A percentile compares a stretch with the other conserved stretches of the same genome.
phyloP scores from a whole-genome alignment of 1,140 invertebrate genomes.

The Zophobas morio region DNA sequence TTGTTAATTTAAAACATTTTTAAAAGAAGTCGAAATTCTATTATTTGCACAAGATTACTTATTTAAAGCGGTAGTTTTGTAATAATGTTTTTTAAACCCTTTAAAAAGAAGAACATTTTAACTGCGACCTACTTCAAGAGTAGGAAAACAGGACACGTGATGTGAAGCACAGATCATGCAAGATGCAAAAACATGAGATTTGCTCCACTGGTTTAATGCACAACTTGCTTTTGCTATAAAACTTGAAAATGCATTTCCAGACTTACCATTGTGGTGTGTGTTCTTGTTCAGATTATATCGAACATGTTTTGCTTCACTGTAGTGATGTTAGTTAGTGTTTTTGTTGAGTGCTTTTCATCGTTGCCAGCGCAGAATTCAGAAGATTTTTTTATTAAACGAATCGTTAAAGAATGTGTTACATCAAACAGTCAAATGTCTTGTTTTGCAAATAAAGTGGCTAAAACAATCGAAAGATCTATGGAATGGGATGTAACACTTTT shows the following conservation, averaged over 20 bases:
- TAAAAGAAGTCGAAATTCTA: no score
- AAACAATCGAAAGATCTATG: conserved; percentile 58
- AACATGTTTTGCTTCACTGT: conserved; percentile 10
- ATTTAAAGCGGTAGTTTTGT: no score
- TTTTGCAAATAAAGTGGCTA: conserved; percentile 58
- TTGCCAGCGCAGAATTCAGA: conserved; percentile 9
- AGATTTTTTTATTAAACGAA: background rate
- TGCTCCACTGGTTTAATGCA: conserved; percentile 23
- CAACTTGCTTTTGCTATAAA: conserved; percentile 24
- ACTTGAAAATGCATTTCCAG: background rate
- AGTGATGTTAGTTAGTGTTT: background rate
- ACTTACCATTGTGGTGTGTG: conserved; percentile 15
- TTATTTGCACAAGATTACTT: no score
- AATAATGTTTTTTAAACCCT: no score
- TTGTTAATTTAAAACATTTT: no score
- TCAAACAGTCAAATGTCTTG: conserved; percentile 55
- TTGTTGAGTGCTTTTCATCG: conserved; percentile 5
- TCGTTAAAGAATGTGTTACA: conserved; percentile 27
- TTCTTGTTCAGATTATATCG: background rate
- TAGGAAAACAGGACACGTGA: conserved; percentile 12
- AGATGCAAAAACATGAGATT: conserved; percentile 27
- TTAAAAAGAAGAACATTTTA: no score
- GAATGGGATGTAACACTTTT: conserved; percentile 60
- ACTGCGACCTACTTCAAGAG: background rate
- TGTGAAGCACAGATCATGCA: conserved; percentile 41